A percentile compares a stretch with the other conserved stretches of the same genome.
Conservation (phyloP, 2,888 invertebrate genomes). For the Phaedon cochleariae region DNA sequence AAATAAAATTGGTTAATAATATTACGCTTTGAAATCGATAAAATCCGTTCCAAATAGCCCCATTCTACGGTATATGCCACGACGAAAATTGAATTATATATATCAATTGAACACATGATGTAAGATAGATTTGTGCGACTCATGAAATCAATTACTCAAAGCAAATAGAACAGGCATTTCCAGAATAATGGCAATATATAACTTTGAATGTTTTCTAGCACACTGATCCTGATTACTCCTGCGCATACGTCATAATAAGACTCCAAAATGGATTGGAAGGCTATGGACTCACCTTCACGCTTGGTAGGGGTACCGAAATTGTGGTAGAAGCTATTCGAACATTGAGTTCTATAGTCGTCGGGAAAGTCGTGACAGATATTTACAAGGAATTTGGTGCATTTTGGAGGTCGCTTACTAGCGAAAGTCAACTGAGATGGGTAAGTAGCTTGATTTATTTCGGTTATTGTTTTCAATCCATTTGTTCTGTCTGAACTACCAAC, state of each 20-base stretch:
- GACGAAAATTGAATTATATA: too few species aligned
- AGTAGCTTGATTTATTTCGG: slow-evolving; percentile 42
- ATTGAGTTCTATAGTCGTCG: slow-evolving; percentile 75
- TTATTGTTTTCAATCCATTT: too few species aligned
- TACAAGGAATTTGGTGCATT: slow-evolving; percentile 79
- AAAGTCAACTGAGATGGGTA: slow-evolving; percentile 93
- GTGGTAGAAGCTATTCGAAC: slow-evolving; percentile 80
- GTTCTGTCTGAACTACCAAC: too few species aligned
- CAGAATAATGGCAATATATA: neutral
- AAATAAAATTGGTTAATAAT: too few species aligned
- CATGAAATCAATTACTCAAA: too few species aligned
- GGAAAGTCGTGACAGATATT: slow-evolving; percentile 74
- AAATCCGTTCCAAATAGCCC: too few species aligned
- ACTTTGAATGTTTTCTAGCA: slow-evolving; percentile 67
- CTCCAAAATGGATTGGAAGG: slow-evolving; percentile 74
- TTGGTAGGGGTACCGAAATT: slow-evolving; percentile 89
- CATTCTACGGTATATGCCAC: too few species aligned
- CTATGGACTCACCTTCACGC: slow-evolving; percentile 86
- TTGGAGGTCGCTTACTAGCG: slow-evolving; percentile 84
- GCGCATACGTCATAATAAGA: slow-evolving; percentile 85
- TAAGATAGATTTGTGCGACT: too few species aligned
- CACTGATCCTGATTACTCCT: slow-evolving; percentile 89
- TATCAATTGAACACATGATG: too few species aligned
- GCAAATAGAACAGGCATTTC: too few species aligned
- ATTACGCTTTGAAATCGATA: too few species aligned